Percentiles rank a stretch among this genome's conserved stretches.
These are phyloP conservation scores for Tigriopus californicus DNA, from an alignment of 2,888 invertebrate genomes.

Conservation along the genomic window DNA sequence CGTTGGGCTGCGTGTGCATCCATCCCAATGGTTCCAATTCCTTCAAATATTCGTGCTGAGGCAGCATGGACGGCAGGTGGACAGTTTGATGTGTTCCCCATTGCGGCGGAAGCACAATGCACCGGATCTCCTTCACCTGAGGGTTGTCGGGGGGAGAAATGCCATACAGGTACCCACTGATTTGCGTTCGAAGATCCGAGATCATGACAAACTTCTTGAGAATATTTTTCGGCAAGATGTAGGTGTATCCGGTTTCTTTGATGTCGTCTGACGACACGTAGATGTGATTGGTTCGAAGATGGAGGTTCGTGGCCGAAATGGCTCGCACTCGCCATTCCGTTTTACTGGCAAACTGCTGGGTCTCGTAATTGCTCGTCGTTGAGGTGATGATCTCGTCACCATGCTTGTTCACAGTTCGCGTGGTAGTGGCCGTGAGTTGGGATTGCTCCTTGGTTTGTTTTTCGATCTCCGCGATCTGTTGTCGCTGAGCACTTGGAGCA, in stretches of 20 bases:
- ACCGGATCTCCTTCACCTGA: slow-evolving; percentile 93
- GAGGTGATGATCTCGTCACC: slow-evolving; percentile 98
- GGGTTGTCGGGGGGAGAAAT: slow-evolving; percentile 91
- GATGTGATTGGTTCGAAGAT: slow-evolving; percentile 93
- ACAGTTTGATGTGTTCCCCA: slow-evolving; percentile 99
- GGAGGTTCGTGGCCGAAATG: slow-evolving; percentile 91
- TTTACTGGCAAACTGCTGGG: slow-evolving; percentile 91
- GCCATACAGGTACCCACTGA: slow-evolving; percentile 92
- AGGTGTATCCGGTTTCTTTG: slow-evolving; percentile 95
- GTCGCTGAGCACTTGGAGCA: slow-evolving; percentile 93
- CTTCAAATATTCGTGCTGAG: slow-evolving; percentile 82
- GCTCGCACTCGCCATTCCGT: slow-evolving; percentile 98
- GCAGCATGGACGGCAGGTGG: slow-evolving; percentile 75
- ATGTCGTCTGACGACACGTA: slow-evolving; percentile 98
- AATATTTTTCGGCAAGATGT: slow-evolving; percentile 65
- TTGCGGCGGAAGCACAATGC: slow-evolving; percentile 92
- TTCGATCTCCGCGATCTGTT: slow-evolving; percentile 98
- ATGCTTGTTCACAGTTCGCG: slow-evolving; percentile 94
- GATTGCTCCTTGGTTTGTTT: slow-evolving; percentile 98
- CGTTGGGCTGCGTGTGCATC: slow-evolving; percentile 99
- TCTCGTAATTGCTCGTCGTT: slow-evolving; percentile 97
- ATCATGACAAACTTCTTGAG: slow-evolving; percentile 98
- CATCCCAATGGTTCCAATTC: slow-evolving; percentile 96
- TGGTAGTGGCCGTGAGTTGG: slow-evolving; percentile 94
- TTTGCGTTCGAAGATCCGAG: slow-evolving; percentile 85